These are phyloP conservation scores for Tylochromis polylepis DNA, from an alignment of 2,113 vertebrate genomes.

Conservation along the genomic window DNA sequence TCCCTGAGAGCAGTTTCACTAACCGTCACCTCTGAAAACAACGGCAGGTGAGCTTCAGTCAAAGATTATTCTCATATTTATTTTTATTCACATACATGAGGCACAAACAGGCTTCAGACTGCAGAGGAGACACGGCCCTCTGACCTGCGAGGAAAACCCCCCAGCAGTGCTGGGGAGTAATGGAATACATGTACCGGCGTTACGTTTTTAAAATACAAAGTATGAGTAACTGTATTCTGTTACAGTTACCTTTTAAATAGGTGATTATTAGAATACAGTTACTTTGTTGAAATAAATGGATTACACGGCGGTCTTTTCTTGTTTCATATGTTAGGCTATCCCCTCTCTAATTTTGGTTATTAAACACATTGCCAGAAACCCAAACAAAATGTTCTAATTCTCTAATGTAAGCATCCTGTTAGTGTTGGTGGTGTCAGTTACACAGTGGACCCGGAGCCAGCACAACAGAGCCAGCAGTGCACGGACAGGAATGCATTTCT, in stretches of 20 bases:
- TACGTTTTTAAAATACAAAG: background rate
- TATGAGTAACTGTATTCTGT: background rate
- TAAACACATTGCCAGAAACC: no score
- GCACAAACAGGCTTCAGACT: background rate
- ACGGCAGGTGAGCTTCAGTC: background rate
- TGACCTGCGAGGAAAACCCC: background rate
- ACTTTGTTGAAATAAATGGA: background rate
- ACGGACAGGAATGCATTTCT: background rate
- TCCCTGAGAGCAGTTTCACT: background rate
- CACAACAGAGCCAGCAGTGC: background rate
- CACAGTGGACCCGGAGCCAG: background rate
- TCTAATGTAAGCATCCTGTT: no score
- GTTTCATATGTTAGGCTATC: background rate
- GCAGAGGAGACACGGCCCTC: background rate
- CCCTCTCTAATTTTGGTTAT: background rate
- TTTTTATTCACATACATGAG: background rate
- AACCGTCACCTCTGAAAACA: background rate
- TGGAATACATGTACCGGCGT: fast-evolving
- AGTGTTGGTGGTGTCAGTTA: background rate
- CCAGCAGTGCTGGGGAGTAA: no score
- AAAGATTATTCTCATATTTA: background rate
- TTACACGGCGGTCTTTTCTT: background rate
- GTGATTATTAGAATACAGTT: background rate
- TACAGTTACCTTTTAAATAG: background rate
- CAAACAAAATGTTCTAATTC: no score